These are phyloP conservation scores for Coreius guichenoti DNA, from an alignment of 2,797 vertebrate species.

Conservation along the genomic window DNA sequence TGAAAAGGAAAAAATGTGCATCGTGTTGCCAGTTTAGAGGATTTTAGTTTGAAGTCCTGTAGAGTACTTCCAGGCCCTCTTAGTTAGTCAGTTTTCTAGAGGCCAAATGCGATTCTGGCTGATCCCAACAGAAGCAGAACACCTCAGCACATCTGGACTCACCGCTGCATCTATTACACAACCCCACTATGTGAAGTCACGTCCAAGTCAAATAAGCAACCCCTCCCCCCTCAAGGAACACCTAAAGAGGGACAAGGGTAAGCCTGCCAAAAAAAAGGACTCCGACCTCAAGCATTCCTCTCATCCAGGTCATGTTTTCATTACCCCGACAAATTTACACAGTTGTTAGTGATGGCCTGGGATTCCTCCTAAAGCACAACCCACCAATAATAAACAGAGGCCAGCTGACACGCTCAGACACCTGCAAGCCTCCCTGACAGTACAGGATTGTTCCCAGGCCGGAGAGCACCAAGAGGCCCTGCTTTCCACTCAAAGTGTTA, in stretches of 20 bases:
- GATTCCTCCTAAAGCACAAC: conserved; percentile 80
- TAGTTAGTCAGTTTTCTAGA: conserved; percentile 24
- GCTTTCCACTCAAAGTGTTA: conserved; percentile 49
- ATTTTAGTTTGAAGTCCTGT: conserved; percentile 32
- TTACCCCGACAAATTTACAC: conserved; percentile 87
- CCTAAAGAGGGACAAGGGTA: conserved; percentile 73
- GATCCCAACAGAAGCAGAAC: conserved; percentile 66
- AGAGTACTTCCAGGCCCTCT: conserved; percentile 29
- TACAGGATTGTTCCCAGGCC: conserved; percentile 82
- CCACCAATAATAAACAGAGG: conserved; percentile 86
- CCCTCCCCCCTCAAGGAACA: conserved; percentile 69
- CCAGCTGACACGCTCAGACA: conserved; percentile 86
- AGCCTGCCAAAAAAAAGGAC: conserved; percentile 75
- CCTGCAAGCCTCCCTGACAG: conserved; percentile 85
- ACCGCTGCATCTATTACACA: conserved; percentile 66
- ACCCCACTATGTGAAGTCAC: conserved; percentile 76
- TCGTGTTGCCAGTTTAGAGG: background rate
- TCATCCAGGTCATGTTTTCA: conserved; percentile 83
- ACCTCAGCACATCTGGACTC: conserved; percentile 75
- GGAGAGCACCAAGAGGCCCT: conserved; percentile 49
- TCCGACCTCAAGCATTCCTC: conserved; percentile 78
- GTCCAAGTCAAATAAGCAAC: conserved; percentile 86
- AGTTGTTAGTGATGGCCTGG: conserved; percentile 84
- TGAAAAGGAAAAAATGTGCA: background rate
- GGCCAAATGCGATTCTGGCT: conserved; percentile 39